phyloP scores from a whole-genome alignment of 1,140 invertebrate species.

The Panulirus ornatus region DNA sequence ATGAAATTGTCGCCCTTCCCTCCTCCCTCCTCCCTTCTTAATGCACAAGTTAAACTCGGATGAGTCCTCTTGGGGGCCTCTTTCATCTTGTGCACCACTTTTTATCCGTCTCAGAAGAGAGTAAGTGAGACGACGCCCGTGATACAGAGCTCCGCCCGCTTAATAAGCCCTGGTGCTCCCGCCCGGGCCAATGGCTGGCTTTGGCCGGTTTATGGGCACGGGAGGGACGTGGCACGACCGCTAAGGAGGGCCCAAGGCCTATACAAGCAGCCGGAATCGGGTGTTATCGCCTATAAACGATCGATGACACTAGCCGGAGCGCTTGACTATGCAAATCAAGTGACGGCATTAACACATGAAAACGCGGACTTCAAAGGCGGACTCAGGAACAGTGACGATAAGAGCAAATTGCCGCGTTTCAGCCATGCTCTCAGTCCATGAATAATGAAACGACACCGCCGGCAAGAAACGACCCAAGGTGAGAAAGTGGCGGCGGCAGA shows the following conservation, averaged over 20 bases:
- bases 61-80: slow-evolving; percentile 51
- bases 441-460: slow-evolving; percentile 71
- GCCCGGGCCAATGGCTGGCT: neutral
- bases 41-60: slow-evolving; percentile 71
- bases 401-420: slow-evolving; percentile 73
- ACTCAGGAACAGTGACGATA: slow-evolving; percentile 71
- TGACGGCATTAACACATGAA: slow-evolving; percentile 73
- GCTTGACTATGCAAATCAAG: slow-evolving; percentile 68
- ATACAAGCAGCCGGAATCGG: neutral
- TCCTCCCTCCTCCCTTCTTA: slow-evolving; percentile 52
- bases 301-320: slow-evolving; percentile 68
- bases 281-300: slow-evolving; percentile 53
- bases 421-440: slow-evolving; percentile 71
- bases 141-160: slow-evolving; percentile 57
- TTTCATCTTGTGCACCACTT: slow-evolving; percentile 69
- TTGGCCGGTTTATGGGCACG: neutral
- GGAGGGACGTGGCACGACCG: neutral
- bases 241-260: neutral
- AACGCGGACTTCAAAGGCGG: slow-evolving; percentile 71
- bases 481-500: neutral
- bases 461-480: slow-evolving; percentile 65
- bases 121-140: slow-evolving; percentile 64
- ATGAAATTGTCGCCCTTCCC: slow-evolving; percentile 61
- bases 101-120: slow-evolving; percentile 72
- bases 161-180: slow-evolving; percentile 12